Percentiles rank a stretch among this genome's conserved stretches.
phyloP scores from a whole-genome alignment of 2,888 invertebrate species.

The Dasysyrphus albostriatus region DNA sequence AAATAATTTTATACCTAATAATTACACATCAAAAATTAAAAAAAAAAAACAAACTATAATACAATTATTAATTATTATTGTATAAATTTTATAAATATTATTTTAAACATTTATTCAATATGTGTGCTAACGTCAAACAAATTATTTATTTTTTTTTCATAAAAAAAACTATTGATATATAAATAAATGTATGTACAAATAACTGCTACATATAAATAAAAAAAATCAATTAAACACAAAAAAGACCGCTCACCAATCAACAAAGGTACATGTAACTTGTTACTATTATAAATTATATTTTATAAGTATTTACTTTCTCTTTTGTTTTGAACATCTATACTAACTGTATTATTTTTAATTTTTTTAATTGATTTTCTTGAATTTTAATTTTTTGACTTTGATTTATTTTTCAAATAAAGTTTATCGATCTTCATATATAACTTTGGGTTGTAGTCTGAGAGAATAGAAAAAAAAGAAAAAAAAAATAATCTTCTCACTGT shows the following conservation, averaged over 20 bases:
- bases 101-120: conserved; percentile 72
- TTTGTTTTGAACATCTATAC: conserved; percentile 25
- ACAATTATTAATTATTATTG: conserved; percentile 54
- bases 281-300: conserved; percentile 64
- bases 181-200: conserved; percentile 77
- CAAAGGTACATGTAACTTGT: conserved; percentile 82
- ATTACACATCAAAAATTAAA: conserved; percentile 45
- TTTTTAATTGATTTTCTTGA: background rate
- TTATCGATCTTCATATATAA: conserved; percentile 21
- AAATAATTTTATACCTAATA: conserved; percentile 66
- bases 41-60: conserved; percentile 64
- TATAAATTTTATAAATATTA: conserved; percentile 56
- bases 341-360: background rate
- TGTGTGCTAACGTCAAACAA: conserved; percentile 80
- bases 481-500: conserved; percentile 18
- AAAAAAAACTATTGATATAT: conserved; percentile 71
- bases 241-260: conserved; percentile 84
- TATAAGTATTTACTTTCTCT: conserved; percentile 53
- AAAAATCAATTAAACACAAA: conserved; percentile 75
- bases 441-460: conserved; percentile 49
- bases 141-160: conserved; percentile 73
- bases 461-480: conserved; percentile 3
- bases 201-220: conserved; percentile 77
- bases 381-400: conserved; percentile 24
- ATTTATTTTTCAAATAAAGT: conserved; percentile 9